Percentiles rank a stretch among this genome's conserved stretches.
Conservation (phyloP, 1,140 invertebrate genomes). For the Macrobrachium nipponense region DNA sequence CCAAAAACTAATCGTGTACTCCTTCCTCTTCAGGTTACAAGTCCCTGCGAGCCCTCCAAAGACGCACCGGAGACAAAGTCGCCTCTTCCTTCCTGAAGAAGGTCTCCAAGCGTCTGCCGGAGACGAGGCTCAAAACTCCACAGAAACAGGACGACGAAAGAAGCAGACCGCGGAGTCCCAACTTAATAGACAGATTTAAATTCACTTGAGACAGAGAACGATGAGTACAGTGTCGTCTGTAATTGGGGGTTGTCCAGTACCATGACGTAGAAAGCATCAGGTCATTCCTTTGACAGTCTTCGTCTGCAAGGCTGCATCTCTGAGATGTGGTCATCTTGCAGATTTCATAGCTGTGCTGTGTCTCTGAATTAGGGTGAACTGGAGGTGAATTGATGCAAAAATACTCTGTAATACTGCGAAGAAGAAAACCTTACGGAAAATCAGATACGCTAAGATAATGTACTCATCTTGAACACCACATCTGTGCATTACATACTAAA, state of each 20-base stretch:
- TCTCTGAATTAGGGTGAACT: too few species aligned
- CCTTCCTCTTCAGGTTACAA: slow-evolving; percentile 55
- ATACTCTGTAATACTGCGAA: too few species aligned
- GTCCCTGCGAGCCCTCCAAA: slow-evolving; percentile 50
- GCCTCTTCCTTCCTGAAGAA: slow-evolving; percentile 56
- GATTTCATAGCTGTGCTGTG: too few species aligned
- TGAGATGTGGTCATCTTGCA: too few species aligned
- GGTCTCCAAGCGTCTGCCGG: slow-evolving; percentile 45
- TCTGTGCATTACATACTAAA: too few species aligned
- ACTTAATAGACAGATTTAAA: slow-evolving; percentile 49
- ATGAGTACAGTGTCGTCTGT: not conserved
- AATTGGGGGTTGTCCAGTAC: not conserved
- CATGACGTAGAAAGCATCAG: too few species aligned
- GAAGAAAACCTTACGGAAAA: too few species aligned
- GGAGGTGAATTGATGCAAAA: too few species aligned
- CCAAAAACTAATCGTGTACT: not conserved
- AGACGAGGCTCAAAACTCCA: slow-evolving; percentile 4
- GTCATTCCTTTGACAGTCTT: too few species aligned
- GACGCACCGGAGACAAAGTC: slow-evolving; percentile 40
- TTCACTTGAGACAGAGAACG: slow-evolving; percentile 6
- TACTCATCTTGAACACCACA: too few species aligned
- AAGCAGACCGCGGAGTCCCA: slow-evolving; percentile 38
- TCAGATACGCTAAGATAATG: too few species aligned
- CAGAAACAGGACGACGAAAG: slow-evolving; percentile 46
- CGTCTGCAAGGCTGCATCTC: too few species aligned